Evolutionary conservation across 2,797 vertebrate species (phyloP).

Genomic region (Clarias platycephalus): DNA sequence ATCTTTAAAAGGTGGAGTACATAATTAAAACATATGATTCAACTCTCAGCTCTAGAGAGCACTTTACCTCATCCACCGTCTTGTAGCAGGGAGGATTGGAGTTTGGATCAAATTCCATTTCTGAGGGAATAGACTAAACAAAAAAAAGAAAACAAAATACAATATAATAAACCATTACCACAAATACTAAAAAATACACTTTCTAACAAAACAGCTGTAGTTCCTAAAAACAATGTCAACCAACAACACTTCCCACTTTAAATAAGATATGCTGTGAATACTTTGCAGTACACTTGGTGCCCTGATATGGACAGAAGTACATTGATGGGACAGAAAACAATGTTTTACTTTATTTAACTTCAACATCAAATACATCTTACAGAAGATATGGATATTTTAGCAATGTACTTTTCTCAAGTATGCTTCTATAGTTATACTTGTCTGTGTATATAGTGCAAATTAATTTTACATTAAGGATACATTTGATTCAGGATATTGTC

Average conservation of each 20-base stretch:
- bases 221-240: not conserved
- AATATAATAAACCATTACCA: not conserved
- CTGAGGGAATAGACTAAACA: conserved; percentile 89
- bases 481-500: too few relatives aligned
- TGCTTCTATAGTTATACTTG: too few relatives aligned
- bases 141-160: conserved; percentile 34
- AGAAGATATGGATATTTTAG: not conserved
- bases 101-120: conserved; percentile 96
- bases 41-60: not conserved
- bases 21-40: not conserved
- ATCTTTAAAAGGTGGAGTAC: not conserved
- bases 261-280: not conserved
- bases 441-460: too few relatives aligned
- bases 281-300: not conserved
- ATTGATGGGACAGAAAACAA: not conserved
- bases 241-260: not conserved
- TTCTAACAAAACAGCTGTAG: not conserved
- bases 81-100: conserved; percentile 96
- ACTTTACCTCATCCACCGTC: conserved; percentile 87
- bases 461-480: too few relatives aligned
- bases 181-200: not conserved
- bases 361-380: not conserved
- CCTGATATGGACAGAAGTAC: not conserved
- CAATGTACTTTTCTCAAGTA: too few relatives aligned
- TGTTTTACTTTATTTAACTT: not conserved